Percentiles rank a stretch among this genome's conserved stretches.
Conservation (phyloP, 2,888 invertebrate genomes). For the Habrosyne pyritoides region DNA sequence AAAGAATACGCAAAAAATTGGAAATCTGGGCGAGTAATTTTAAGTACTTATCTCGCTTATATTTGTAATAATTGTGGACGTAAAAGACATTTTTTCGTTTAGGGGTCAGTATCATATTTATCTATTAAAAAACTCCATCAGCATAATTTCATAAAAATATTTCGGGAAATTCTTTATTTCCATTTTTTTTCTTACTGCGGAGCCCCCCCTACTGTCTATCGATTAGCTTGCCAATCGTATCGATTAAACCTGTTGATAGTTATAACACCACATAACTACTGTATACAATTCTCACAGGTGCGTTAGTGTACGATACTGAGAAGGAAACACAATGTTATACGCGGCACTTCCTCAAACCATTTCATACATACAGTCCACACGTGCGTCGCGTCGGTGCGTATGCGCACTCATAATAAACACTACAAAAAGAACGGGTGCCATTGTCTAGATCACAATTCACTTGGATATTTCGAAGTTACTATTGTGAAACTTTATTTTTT, state of each 20-base stretch:
- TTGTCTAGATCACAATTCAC: conserved; percentile 19
- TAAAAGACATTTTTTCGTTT: not conserved
- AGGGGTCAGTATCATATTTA: not conserved
- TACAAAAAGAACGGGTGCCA: conserved; percentile 15
- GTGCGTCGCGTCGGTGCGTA: conserved; percentile 2
- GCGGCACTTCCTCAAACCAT: conserved; percentile 10
- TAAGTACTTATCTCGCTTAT: not conserved
- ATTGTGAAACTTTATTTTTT: conserved; percentile 26
- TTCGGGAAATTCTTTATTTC: no score
- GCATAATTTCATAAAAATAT: no score
- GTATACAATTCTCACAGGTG: not conserved
- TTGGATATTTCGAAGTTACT: conserved; percentile 24
- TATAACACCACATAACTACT: not conserved
- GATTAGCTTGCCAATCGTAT: not conserved
- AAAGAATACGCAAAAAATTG: not conserved
- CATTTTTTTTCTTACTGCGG: no score
- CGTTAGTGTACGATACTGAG: not conserved
- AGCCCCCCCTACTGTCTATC: no score
- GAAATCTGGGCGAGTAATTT: not conserved
- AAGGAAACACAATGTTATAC: conserved; percentile 1
- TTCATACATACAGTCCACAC: conserved; percentile 11
- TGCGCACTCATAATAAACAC: conserved; percentile 10
- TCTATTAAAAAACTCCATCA: no score
- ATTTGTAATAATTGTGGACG: not conserved
- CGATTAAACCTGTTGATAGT: not conserved